These are phyloP conservation scores for Cantharis flavilabris DNA, from an alignment of 2,888 invertebrate genomes.

Conservation along the genomic window DNA sequence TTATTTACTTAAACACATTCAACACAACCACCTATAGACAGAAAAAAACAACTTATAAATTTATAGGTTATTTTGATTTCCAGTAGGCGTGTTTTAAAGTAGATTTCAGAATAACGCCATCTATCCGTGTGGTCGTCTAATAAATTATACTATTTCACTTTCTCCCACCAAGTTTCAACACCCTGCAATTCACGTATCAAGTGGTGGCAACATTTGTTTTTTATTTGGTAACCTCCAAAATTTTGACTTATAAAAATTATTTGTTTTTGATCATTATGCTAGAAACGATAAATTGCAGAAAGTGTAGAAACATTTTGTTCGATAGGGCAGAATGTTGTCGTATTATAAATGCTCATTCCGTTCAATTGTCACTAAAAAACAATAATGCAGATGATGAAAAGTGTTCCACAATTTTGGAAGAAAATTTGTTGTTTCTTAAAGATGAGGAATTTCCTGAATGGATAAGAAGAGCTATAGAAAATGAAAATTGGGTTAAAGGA, in stretches of 20 bases:
- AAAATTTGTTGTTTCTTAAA: conserved; percentile 56
- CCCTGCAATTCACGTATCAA: too few species aligned
- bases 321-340: conserved; percentile 33
- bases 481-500: conserved; percentile 69
- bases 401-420: conserved; percentile 38
- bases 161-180: too few species aligned
- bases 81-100: too few species aligned
- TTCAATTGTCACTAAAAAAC: conserved; percentile 10
- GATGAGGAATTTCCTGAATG: conserved; percentile 64
- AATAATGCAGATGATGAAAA: conserved; percentile 8
- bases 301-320: conserved; percentile 46
- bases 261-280: background rate
- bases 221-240: background rate
- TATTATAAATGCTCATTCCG: conserved; percentile 45
- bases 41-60: too few species aligned
- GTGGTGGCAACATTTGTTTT: background rate
- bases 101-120: too few species aligned
- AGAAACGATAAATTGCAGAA: conserved; percentile 45
- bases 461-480: conserved; percentile 60
- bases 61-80: too few species aligned
- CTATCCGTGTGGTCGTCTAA: too few species aligned
- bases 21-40: too few species aligned
- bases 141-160: too few species aligned
- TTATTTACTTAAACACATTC: too few species aligned
- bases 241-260: background rate